phyloP scores from a whole-genome alignment of 2,113 vertebrate species.

The Larimichthys crocea region DNA sequence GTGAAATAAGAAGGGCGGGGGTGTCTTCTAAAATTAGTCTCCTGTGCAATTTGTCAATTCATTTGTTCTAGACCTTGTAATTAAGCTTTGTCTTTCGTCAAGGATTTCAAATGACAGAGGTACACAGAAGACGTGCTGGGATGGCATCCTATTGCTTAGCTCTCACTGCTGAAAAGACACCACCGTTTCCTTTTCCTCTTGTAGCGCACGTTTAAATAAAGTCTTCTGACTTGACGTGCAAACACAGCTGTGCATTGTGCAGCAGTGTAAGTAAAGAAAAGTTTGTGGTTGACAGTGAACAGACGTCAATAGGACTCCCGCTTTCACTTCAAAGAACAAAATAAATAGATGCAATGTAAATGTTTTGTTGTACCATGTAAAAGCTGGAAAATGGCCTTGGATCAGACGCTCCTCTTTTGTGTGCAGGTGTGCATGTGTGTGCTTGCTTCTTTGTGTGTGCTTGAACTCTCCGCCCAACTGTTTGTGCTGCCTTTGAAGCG shows the following conservation, averaged over 20 bases:
- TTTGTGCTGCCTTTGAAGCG: constrained; percentile 70
- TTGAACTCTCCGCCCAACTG: constrained; percentile 53
- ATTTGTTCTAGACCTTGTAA: constrained; percentile 4
- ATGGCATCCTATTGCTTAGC: background rate
- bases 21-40: constrained; percentile 36
- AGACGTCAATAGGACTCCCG: constrained; percentile 18
- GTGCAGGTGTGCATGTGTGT: constrained; percentile 9
- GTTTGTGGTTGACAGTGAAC: constrained; percentile 16
- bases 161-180: constrained; percentile 8
- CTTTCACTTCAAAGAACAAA: constrained; percentile 32
- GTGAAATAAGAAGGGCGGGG: constrained; percentile 27
- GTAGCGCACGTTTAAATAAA: background rate
- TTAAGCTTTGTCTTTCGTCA: constrained; percentile 1
- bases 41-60: background rate
- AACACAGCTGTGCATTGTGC: background rate
- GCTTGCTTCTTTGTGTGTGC: constrained; percentile 18
- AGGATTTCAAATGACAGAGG: constrained; percentile 11
- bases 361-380: constrained; percentile 29
- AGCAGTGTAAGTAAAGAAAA: background rate
- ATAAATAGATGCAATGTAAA: constrained; percentile 19
- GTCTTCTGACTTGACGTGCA: constrained; percentile 7
- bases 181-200: constrained; percentile 36
- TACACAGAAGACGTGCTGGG: background rate
- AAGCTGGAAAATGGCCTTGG: constrained; percentile 13
- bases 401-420: constrained; percentile 10